Conservation (phyloP, 2,888 invertebrate species). For the Ryuthela nishihirai region DNA sequence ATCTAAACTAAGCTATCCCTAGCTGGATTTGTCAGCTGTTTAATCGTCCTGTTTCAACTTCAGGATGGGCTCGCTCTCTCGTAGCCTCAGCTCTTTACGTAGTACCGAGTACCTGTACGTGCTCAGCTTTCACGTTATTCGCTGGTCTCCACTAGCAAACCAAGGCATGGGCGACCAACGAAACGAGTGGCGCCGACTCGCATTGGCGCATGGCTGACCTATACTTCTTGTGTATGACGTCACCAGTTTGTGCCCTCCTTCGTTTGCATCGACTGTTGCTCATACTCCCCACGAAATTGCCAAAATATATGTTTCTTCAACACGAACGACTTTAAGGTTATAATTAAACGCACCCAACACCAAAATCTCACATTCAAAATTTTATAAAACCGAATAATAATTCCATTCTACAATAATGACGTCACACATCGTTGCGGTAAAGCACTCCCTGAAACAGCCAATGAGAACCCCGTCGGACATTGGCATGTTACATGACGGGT, state of each 20-base stretch:
- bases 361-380: slow-evolving; percentile 15
- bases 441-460: slow-evolving; percentile 47
- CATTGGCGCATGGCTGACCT: slow-evolving; percentile 38
- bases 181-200: slow-evolving; percentile 28
- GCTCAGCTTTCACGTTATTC: slow-evolving; percentile 37
- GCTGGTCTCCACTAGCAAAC: slow-evolving; percentile 33
- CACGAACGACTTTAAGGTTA: slow-evolving; percentile 16
- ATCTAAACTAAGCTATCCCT: slow-evolving; percentile 17
- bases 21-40: slow-evolving; percentile 10
- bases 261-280: slow-evolving; percentile 30
- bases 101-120: slow-evolving; percentile 29
- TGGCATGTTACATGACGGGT: slow-evolving; percentile 55
- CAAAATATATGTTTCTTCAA: slow-evolving; percentile 27
- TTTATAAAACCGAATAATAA: slow-evolving; percentile 31
- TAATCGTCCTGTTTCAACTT: background rate
- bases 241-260: slow-evolving; percentile 35
- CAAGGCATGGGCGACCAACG: slow-evolving; percentile 26
- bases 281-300: slow-evolving; percentile 31
- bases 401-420: slow-evolving; percentile 41
- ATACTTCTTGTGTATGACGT: slow-evolving; percentile 30
- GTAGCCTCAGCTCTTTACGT: slow-evolving; percentile 9
- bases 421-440: slow-evolving; percentile 50
- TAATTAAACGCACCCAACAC: slow-evolving; percentile 3
- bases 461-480: slow-evolving; percentile 51
- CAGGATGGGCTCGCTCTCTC: background rate